A percentile compares a stretch with the other conserved stretches of the same genome.
phyloP scores from a whole-genome alignment of 2,888 invertebrate genomes.

The Lamproptera curius region DNA sequence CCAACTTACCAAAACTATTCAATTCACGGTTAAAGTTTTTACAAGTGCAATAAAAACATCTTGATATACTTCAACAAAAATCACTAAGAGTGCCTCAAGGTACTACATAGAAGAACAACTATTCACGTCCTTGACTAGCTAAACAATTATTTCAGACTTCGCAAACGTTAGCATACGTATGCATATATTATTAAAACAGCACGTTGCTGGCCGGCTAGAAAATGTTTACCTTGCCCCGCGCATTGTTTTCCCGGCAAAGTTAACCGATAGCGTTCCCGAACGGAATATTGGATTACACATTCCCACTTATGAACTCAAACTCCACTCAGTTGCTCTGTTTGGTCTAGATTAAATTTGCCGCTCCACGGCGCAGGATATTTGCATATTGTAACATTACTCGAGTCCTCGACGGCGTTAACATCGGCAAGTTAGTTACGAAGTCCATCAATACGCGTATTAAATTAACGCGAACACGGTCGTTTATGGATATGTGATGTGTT shows the following conservation, averaged over 20 bases:
- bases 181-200: conserved; percentile 18
- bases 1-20: no score
- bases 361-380: conserved; percentile 7
- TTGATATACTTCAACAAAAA: no score
- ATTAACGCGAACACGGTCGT: not conserved
- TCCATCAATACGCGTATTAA: not conserved
- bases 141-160: conserved; percentile 4
- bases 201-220: conserved; percentile 25
- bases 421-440: not conserved
- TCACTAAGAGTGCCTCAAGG: no score
- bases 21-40: no score
- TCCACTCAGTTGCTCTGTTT: conserved; percentile 43
- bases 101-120: no score
- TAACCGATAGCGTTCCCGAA: conserved; percentile 50
- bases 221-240: conserved; percentile 47
- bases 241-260: conserved; percentile 48
- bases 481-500: not conserved
- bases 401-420: not conserved
- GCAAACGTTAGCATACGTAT: conserved; percentile 12
- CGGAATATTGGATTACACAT: conserved; percentile 57
- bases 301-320: conserved; percentile 44
- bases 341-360: conserved; percentile 21
- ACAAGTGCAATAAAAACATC: no score
- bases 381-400: conserved; percentile 11
- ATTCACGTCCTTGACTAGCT: conserved; percentile 9